These are phyloP conservation scores for Pterostichus madidus DNA, from an alignment of 2,888 invertebrate species.

Conservation along the genomic window DNA sequence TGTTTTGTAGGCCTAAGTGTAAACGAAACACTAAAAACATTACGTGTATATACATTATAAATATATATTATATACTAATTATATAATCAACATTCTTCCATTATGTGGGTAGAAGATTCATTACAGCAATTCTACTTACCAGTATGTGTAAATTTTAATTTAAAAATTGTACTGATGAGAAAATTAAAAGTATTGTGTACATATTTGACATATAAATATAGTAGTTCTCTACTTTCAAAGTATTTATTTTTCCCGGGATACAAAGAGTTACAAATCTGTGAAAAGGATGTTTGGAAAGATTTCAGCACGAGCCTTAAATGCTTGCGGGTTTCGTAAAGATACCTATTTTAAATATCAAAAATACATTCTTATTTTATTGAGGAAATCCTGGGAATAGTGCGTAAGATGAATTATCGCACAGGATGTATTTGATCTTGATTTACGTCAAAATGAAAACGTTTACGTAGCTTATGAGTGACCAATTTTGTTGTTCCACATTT, in stretches of 20 bases:
- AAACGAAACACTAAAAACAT: constrained; percentile 65
- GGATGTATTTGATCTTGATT: too few species aligned
- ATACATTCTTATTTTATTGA: too few species aligned
- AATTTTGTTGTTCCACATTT: too few species aligned
- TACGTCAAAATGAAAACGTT: too few species aligned
- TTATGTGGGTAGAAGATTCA: constrained; percentile 63
- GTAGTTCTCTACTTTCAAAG: constrained; percentile 55
- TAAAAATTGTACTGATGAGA: constrained; percentile 66
- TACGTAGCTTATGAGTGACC: too few species aligned
- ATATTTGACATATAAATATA: constrained; percentile 65
- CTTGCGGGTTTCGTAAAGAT: too few species aligned
- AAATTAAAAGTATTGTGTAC: constrained; percentile 62
- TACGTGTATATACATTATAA: constrained; percentile 64
- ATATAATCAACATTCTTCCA: constrained; percentile 66
- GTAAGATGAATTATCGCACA: too few species aligned
- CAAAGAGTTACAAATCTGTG: not conserved
- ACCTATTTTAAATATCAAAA: too few species aligned
- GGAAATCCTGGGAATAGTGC: too few species aligned
- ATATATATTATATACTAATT: constrained; percentile 53
- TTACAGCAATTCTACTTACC: constrained; percentile 63
- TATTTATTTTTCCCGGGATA: not conserved
- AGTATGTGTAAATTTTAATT: constrained; percentile 66
- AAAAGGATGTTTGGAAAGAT: too few species aligned
- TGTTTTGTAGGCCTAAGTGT: constrained; percentile 66
- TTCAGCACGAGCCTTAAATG: too few species aligned